Base-by-base conservation (phyloP, 2,888 invertebrate genomes). In the Drosophila incognita region DNA sequence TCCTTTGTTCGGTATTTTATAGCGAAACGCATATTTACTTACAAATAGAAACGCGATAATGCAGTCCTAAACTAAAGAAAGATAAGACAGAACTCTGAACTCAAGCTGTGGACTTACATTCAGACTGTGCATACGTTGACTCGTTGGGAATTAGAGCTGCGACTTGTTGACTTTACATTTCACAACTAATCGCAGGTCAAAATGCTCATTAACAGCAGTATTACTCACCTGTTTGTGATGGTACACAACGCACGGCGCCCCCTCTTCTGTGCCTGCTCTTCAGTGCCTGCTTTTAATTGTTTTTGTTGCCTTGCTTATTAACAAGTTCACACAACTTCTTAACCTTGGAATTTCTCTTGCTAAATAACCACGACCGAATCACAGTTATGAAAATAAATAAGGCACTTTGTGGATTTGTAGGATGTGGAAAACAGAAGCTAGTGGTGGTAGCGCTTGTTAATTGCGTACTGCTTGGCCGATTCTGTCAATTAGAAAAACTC, bases 141-240 rank as follows among this genome's bases (percentile, higher is more conserved):
- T 68, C 68, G 58, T 4, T 18, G 1, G 15, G 49, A 70, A 36
- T 13, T 4, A 13, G n/a, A 35, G 49, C 7, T 35, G 15, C n/a
- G 18, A 24, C 27, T 7, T 18, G 4, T 21, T 8, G 15, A 33
- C 18, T 31, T 40, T 31, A 24, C 18, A 31, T 33, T 24, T 31
- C 4, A 40, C 10, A 11, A 21, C 24, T 33, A 33, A 15, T 10
- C 3, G 7, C 31, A 46, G 13, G 1, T 11, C 13, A 18, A 36
- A 35, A 21, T 57, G 13, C 24, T 24, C 24, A 42, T 57, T 49
- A 18, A 24, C 10, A 33, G 21, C 33, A 21, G 11, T 48, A 59
- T 76, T 76, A 79, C 79, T 76, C 75, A 76, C 75, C 74, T 21
- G 46, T 79, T 69, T 61, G 64, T 60, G 63, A 42, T 33, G 35